phyloP scores from a whole-genome alignment of 2,797 vertebrate species.

The Thamnophis elegans region DNA sequence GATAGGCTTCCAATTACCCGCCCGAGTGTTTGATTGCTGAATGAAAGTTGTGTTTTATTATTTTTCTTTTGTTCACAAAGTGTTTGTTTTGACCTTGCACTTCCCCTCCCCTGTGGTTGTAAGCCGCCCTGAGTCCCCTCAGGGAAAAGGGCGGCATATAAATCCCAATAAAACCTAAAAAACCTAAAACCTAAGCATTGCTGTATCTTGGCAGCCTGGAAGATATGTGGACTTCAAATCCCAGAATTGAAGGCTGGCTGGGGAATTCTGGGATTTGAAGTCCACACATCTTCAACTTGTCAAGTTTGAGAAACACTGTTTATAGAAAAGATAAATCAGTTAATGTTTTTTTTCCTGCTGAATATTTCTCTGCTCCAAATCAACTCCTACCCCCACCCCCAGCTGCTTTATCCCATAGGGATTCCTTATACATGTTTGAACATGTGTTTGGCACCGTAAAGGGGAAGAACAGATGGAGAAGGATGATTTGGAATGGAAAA shows the following conservation, averaged over 20 bases:
- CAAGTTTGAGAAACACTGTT: not conserved
- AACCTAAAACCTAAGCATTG: too few relatives aligned
- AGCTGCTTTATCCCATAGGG: not conserved
- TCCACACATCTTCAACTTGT: not conserved
- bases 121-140: too few relatives aligned
- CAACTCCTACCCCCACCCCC: not conserved
- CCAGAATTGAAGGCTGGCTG: not conserved
- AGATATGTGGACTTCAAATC: not conserved
- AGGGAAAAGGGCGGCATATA: too few relatives aligned
- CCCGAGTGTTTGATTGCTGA: too few relatives aligned
- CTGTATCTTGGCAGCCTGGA: not conserved
- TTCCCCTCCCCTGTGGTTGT: too few relatives aligned
- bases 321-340: not conserved
- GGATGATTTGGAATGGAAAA: not conserved
- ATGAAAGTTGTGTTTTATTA: too few relatives aligned
- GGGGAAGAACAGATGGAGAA: not conserved
- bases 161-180: too few relatives aligned
- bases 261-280: not conserved
- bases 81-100: too few relatives aligned
- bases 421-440: not conserved
- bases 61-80: too few relatives aligned
- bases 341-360: not conserved
- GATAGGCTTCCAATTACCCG: too few relatives aligned
- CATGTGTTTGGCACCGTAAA: not conserved
- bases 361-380: not conserved